Evolutionary conservation across 1,140 invertebrate genomes (phyloP).

Genomic region (Drosophila nikananu): DNA sequence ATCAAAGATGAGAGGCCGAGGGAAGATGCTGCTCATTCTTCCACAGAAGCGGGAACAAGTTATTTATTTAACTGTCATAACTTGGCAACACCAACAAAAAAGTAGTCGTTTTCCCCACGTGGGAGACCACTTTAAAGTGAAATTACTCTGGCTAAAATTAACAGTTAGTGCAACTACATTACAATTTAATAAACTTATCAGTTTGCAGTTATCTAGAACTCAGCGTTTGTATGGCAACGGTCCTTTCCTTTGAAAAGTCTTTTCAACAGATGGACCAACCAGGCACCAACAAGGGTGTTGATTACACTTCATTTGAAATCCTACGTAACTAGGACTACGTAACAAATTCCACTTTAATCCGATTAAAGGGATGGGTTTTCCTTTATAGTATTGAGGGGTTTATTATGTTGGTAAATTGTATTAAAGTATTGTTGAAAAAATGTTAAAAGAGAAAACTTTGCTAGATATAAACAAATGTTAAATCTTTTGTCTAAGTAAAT

Average conservation of each 20-base stretch:
- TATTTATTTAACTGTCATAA: constrained; percentile 37
- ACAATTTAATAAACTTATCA: background rate
- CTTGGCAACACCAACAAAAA: background rate
- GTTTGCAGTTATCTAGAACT: background rate
- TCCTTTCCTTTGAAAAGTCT: background rate
- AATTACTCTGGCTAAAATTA: background rate
- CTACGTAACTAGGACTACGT: background rate
- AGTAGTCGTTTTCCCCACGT: background rate
- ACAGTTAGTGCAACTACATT: background rate
- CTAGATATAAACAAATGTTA: too few species aligned
- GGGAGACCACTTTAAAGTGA: background rate
- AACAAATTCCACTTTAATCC: background rate
- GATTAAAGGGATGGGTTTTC: background rate
- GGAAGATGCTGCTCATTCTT: constrained; percentile 17
- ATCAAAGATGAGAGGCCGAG: constrained; percentile 21
- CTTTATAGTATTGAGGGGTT: background rate
- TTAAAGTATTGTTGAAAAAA: background rate
- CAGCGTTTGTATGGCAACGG: background rate
- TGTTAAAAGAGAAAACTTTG: background rate
- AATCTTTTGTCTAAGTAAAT: too few species aligned
- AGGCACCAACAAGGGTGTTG: background rate
- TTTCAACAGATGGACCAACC: background rate
- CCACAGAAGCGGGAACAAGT: constrained; percentile 17
- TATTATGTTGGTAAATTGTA: background rate
- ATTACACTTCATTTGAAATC: constrained; percentile 15